phyloP scores from a whole-genome alignment of 2,113 vertebrate genomes.

The human (Homo sapiens) region GRCh38 chr11:41510501-41511000 shows the following conservation, averaged over 20 bases:
- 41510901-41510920: neutral
- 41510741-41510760: neutral
- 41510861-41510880: neutral
- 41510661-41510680: neutral
- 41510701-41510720: neutral
- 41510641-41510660: neutral
- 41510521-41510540: neutral
- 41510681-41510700: neutral
- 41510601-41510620: neutral
- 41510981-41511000: neutral
- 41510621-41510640: neutral
- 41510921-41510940: neutral
- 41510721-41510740: neutral
- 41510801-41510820: neutral
- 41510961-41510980: neutral
- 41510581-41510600: conserved; percentile 21
- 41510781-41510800: neutral
- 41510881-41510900: neutral
- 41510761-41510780: neutral
- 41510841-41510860: neutral
- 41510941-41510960: neutral
- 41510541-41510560: conserved; percentile 9
- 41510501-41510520: neutral
- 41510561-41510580: neutral
- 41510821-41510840: neutral